phyloP scores from a whole-genome alignment of 1,140 invertebrate genomes.

The Charaxes varanes region DNA sequence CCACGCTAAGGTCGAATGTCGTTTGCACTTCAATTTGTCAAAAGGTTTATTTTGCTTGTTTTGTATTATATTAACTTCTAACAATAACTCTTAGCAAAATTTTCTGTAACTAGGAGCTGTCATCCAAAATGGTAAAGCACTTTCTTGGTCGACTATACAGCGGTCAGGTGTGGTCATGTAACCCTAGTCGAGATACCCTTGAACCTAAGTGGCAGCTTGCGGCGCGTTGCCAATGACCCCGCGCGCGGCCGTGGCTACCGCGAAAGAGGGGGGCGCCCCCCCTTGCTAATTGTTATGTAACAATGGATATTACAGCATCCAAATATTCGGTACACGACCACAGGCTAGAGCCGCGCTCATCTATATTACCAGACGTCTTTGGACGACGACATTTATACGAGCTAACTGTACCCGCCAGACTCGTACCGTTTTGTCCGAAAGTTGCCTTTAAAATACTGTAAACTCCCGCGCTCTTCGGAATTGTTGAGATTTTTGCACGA shows the following conservation, averaged over 20 bases:
- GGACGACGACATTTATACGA: conserved; percentile 7
- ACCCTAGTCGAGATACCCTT: conserved; percentile 58
- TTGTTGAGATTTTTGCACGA: conserved; percentile 7
- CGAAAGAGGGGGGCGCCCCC: conserved; percentile 34
- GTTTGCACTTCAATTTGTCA: too few relatives aligned
- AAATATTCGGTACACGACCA: conserved; percentile 37
- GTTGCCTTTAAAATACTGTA: conserved; percentile 10
- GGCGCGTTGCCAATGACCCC: conserved; percentile 69
- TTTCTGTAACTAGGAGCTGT: too few relatives aligned
- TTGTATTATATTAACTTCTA: too few relatives aligned
- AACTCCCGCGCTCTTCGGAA: conserved; percentile 13
- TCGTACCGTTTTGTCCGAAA: conserved; percentile 11
- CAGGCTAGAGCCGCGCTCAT: conserved; percentile 10
- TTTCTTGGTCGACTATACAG: too few relatives aligned
- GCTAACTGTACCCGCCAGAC: conserved; percentile 10
- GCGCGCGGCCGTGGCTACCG: conserved; percentile 40
- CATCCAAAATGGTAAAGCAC: too few relatives aligned
- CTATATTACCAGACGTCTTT: conserved; percentile 12
- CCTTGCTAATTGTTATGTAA: conserved; percentile 69
- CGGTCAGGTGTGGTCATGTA: conserved; percentile 38
- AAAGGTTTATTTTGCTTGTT: too few relatives aligned
- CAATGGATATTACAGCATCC: conserved; percentile 41
- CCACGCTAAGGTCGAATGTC: too few relatives aligned
- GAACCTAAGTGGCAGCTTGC: conserved; percentile 68
- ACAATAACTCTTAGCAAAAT: too few relatives aligned